These are phyloP conservation scores for Myotis daubentonii DNA, from an alignment of 2,797 vertebrate genomes.

Conservation along the genomic window DNA sequence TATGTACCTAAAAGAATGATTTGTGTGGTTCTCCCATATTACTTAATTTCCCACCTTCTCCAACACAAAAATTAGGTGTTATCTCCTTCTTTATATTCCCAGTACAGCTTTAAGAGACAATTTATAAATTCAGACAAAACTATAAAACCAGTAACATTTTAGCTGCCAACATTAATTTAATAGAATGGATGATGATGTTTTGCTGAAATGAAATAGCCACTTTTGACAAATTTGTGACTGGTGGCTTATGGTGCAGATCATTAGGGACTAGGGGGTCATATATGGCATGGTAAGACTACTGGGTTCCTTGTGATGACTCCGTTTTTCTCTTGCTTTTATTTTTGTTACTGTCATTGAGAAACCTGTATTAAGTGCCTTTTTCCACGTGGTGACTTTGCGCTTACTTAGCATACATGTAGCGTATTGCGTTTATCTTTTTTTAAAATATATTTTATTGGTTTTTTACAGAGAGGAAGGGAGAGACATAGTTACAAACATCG, in stretches of 20 bases:
- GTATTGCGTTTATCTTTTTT: background rate
- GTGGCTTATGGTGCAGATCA: background rate
- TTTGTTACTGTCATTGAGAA: background rate
- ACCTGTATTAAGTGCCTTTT: background rate
- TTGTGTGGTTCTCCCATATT: background rate
- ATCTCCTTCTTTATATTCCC: background rate
- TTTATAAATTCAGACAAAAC: constrained; percentile 1
- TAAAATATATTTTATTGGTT: no score
- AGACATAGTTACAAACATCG: no score
- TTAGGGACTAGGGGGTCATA: background rate
- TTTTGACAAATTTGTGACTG: background rate
- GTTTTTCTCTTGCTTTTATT: background rate
- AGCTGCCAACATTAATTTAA: background rate
- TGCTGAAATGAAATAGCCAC: background rate
- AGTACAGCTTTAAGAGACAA: background rate
- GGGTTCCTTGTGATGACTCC: background rate
- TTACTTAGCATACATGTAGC: background rate
- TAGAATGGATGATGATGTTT: background rate
- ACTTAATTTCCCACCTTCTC: background rate
- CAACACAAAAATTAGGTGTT: background rate
- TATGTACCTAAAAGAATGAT: background rate
- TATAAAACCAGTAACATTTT: background rate
- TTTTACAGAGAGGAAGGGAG: no score
- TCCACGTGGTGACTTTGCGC: background rate
- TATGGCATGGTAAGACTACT: background rate